Evolutionary conservation across 2,113 vertebrate species (phyloP).

Genomic region (Austrofundulus limnaeus): DNA sequence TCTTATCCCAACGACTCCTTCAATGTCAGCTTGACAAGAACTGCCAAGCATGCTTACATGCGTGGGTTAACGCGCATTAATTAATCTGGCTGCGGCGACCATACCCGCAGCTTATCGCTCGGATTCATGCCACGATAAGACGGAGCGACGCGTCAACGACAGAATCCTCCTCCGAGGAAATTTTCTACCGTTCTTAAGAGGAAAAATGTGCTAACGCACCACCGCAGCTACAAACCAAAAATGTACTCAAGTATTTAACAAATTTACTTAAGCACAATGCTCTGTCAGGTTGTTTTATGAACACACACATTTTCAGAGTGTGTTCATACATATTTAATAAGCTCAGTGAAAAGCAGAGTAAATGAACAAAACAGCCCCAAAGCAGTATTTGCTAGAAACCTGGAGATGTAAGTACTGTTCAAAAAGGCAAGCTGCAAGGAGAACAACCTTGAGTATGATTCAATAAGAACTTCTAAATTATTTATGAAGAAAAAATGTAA

Average conservation of each 20-base stretch:
- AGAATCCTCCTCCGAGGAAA: constrained; percentile 6
- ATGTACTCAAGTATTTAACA: background rate
- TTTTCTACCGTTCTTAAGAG: background rate
- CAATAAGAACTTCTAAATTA: constrained; percentile 23
- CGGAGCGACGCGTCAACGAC: constrained; percentile 16
- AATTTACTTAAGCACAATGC: background rate
- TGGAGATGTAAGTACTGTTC: constrained; percentile 7
- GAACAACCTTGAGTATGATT: constrained; percentile 18
- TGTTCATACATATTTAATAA: constrained; percentile 18
- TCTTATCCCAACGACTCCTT: constrained; percentile 33
- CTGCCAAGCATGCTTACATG: constrained; percentile 2
- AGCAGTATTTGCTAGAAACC: background rate
- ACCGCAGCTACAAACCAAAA: background rate
- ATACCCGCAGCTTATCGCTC: constrained; percentile 9
- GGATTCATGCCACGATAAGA: constrained; percentile 13
- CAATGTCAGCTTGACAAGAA: constrained; percentile 25
- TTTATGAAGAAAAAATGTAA: background rate
- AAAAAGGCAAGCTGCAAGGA: constrained; percentile 31
- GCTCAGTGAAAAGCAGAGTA: background rate
- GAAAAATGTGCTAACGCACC: constrained; percentile 6
- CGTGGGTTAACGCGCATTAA: constrained; percentile 26
- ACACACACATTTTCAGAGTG: background rate
- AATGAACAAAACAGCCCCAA: constrained; percentile 12
- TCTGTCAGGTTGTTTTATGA: background rate
- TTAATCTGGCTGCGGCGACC: constrained; percentile 20